Evolutionary conservation across 2,888 invertebrate genomes (phyloP).

Genomic region (Perizoma affinitatum): DNA sequence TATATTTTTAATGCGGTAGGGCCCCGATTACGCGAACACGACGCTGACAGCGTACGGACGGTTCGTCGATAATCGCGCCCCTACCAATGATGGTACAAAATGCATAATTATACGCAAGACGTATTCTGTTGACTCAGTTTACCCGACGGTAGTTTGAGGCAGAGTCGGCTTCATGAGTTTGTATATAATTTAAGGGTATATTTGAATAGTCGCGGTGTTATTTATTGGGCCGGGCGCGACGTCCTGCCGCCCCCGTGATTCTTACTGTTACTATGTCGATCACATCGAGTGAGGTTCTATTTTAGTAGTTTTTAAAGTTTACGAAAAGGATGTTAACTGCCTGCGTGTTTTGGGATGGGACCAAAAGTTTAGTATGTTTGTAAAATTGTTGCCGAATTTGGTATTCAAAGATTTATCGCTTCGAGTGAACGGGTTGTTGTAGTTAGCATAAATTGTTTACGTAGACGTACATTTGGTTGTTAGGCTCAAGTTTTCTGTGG

Average conservation of each 20-base stretch:
- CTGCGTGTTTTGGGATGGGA: conserved; percentile 64
- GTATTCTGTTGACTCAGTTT: conserved; percentile 41
- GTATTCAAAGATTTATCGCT: conserved; percentile 73
- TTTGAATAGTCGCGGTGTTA: conserved; percentile 35
- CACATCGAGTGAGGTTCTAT: conserved; percentile 61
- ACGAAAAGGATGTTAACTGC: conserved; percentile 32
- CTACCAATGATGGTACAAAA: conserved; percentile 73
- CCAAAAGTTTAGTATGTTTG: conserved; percentile 66
- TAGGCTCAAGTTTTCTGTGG: conserved; percentile 63
- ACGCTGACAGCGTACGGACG: conserved; percentile 7
- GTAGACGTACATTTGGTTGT: conserved; percentile 45
- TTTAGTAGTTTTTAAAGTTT: conserved; percentile 46
- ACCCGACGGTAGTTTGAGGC: conserved; percentile 21
- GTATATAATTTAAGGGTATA: conserved; percentile 45
- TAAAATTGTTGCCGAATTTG: conserved; percentile 61
- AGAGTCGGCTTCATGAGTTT: conserved; percentile 32
- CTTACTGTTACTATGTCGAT: conserved; percentile 70
- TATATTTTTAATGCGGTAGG: conserved; percentile 63
- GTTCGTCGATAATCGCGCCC: conserved; percentile 43
- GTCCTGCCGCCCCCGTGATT: conserved; percentile 41
- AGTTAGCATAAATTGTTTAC: conserved; percentile 69
- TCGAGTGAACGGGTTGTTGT: conserved; percentile 73
- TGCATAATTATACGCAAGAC: conserved; percentile 59
- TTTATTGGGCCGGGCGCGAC: conserved; percentile 36
- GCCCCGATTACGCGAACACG: conserved; percentile 67